A percentile compares a stretch with the other conserved stretches of the same genome.
Evolutionary conservation across 2,113 vertebrate species (phyloP).

Genomic region (Melanostigma gelatinosum): DNA sequence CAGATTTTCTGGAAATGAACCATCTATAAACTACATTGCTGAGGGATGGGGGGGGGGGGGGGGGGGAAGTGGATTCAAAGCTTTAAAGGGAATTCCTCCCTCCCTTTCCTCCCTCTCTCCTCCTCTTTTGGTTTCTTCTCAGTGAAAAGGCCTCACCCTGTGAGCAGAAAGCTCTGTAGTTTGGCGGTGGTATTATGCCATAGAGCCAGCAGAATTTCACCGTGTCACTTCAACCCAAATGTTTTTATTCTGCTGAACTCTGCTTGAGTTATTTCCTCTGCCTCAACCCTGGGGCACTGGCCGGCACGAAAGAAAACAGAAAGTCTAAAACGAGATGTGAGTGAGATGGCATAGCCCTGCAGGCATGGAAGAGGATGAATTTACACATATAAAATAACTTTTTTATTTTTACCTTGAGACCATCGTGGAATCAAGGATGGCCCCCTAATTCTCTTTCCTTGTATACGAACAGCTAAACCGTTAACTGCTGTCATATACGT

Average conservation of each 20-base stretch:
- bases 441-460: background rate
- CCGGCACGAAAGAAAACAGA: conserved; percentile 57
- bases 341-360: conserved; percentile 25
- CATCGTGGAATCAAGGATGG: background rate
- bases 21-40: conserved; percentile 51
- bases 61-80: conserved; percentile 37
- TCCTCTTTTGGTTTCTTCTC: conserved; percentile 33
- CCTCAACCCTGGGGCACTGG: conserved; percentile 46
- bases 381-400: conserved; percentile 8
- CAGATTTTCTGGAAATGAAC: conserved; percentile 64
- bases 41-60: conserved; percentile 31
- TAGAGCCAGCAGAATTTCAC: conserved; percentile 50
- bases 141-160: conserved; percentile 37
- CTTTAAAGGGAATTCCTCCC: conserved; percentile 53
- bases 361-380: conserved; percentile 15
- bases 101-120: conserved; percentile 18
- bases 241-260: conserved; percentile 65
- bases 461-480: background rate
- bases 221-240: conserved; percentile 53
- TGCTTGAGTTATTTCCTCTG: conserved; percentile 56
- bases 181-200: conserved; percentile 33
- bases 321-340: conserved; percentile 51
- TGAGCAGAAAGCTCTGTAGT: conserved; percentile 32
- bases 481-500: background rate
- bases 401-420: background rate